Percentiles rank a stretch among this genome's conserved stretches.
phyloP scores from a whole-genome alignment of 2,888 invertebrate genomes.

The Dicranocentrus wangi region DNA sequence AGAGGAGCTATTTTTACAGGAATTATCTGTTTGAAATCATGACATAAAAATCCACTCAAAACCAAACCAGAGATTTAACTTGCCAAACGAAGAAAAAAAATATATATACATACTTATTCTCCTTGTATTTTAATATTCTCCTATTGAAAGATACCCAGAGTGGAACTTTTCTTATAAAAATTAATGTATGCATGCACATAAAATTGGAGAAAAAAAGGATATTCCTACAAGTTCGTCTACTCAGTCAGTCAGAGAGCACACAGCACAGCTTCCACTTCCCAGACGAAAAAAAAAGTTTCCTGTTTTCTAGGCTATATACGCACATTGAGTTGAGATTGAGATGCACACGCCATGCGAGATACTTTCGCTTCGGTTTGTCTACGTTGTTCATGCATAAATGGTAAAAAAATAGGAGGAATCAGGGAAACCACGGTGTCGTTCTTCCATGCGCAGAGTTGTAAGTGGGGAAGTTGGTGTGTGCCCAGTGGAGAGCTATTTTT shows the following conservation, averaged over 20 bases:
- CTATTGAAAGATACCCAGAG: background rate
- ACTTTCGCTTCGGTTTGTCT: constrained; percentile 27
- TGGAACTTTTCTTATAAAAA: background rate
- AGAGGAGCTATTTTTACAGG: constrained; percentile 22
- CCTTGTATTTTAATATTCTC: too few relatives aligned
- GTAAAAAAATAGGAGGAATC: constrained; percentile 23
- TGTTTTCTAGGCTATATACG: too few relatives aligned
- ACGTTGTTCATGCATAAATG: constrained; percentile 12
- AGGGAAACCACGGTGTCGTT: background rate
- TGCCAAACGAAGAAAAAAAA: constrained; percentile 29
- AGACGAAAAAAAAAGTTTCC: too few relatives aligned
- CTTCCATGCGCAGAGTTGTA: constrained; percentile 34
- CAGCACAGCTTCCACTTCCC: too few relatives aligned
- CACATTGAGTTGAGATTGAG: too few relatives aligned
- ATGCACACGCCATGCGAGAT: too few relatives aligned
- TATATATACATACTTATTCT: too few relatives aligned
- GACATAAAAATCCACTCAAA: constrained; percentile 59
- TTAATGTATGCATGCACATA: background rate
- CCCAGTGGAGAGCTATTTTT: constrained; percentile 1
- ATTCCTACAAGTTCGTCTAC: too few relatives aligned
- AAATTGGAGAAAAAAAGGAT: background rate
- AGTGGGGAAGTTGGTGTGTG: too few relatives aligned
- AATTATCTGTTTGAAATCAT: constrained; percentile 47
- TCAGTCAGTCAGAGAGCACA: too few relatives aligned
- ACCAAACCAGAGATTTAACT: constrained; percentile 22